phyloP scores from a whole-genome alignment of 2,888 invertebrate genomes.

The Pandemis cinnamomeana region DNA sequence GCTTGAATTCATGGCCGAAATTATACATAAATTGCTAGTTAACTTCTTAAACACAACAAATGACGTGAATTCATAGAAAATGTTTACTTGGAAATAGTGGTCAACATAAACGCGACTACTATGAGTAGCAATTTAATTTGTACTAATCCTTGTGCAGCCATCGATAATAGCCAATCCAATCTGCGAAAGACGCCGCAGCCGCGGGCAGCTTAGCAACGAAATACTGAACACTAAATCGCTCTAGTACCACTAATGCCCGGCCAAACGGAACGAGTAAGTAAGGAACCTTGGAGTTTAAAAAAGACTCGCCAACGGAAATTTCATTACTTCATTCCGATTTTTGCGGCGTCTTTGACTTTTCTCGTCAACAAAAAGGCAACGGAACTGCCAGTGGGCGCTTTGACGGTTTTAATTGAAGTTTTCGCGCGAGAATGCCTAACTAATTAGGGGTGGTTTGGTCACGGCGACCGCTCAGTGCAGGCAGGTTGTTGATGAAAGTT shows the following conservation, averaged over 20 bases:
- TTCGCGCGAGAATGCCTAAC: slow-evolving; percentile 71
- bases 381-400: slow-evolving; percentile 58
- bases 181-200: slow-evolving; percentile 5
- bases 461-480: slow-evolving; percentile 47
- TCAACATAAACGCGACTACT: too few relatives aligned
- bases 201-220: slow-evolving; percentile 30
- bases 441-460: slow-evolving; percentile 66
- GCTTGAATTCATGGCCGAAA: too few relatives aligned
- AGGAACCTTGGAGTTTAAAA: slow-evolving; percentile 55
- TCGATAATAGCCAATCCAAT: slow-evolving; percentile 15
- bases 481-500: slow-evolving; percentile 48
- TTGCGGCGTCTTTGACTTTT: slow-evolving; percentile 64
- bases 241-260: slow-evolving; percentile 47
- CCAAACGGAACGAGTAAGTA: slow-evolving; percentile 46
- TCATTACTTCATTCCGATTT: slow-evolving; percentile 66
- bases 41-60: too few relatives aligned
- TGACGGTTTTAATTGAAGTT: slow-evolving; percentile 76
- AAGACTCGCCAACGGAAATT: slow-evolving; percentile 61
- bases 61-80: too few relatives aligned
- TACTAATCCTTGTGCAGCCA: background rate
- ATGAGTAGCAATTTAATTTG: too few relatives aligned
- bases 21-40: too few relatives aligned
- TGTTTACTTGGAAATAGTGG: too few relatives aligned
- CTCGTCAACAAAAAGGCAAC: slow-evolving; percentile 53
- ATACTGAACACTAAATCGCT: slow-evolving; percentile 47